A percentile compares a stretch with the other conserved stretches of the same genome.
Conservation (phyloP, 2,797 vertebrate genomes). For the Gymnocypris eckloni region DNA sequence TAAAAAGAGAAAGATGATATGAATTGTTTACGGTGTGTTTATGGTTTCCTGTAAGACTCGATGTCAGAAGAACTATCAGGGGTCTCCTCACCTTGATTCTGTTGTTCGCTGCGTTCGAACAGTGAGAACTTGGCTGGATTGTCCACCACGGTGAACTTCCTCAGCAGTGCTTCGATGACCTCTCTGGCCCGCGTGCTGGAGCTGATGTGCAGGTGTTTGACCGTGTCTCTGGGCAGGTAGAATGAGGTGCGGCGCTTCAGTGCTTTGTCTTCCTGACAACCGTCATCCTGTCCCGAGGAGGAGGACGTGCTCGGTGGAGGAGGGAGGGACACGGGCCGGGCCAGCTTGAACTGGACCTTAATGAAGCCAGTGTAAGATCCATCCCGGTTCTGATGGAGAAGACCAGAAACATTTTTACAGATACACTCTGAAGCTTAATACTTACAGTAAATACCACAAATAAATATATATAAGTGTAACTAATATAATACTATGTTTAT, state of each 20-base stretch:
- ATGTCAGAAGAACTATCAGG: fast-evolving
- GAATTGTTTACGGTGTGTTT: background rate
- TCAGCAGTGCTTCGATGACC: conserved; percentile 93
- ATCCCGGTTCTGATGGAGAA: conserved; percentile 84
- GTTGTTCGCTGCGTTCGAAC: conserved; percentile 88
- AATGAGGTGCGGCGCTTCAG: conserved; percentile 91
- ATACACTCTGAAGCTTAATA: background rate
- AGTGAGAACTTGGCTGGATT: conserved; percentile 95
- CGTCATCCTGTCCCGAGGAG: conserved; percentile 71
- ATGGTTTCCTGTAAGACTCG: background rate
- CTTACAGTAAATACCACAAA: background rate
- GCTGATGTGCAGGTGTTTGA: conserved; percentile 93
- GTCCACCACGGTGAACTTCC: conserved; percentile 94
- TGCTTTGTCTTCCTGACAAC: conserved; percentile 63
- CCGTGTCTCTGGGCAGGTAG: conserved; percentile 93
- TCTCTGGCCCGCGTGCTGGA: conserved; percentile 87
- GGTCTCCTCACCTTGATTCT: conserved; percentile 84
- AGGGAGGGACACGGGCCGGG: conserved; percentile 90
- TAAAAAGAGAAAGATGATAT: conserved; percentile 60
- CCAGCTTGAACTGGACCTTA: conserved; percentile 92
- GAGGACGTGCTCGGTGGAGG: conserved; percentile 76
- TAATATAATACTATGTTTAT: background rate
- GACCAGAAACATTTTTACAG: background rate
- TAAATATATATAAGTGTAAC: background rate
- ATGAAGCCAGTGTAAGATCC: conserved; percentile 96